These are phyloP conservation scores for Odocoileus virginianus DNA, from an alignment of 2,113 vertebrate genomes.

Conservation along the genomic window DNA sequence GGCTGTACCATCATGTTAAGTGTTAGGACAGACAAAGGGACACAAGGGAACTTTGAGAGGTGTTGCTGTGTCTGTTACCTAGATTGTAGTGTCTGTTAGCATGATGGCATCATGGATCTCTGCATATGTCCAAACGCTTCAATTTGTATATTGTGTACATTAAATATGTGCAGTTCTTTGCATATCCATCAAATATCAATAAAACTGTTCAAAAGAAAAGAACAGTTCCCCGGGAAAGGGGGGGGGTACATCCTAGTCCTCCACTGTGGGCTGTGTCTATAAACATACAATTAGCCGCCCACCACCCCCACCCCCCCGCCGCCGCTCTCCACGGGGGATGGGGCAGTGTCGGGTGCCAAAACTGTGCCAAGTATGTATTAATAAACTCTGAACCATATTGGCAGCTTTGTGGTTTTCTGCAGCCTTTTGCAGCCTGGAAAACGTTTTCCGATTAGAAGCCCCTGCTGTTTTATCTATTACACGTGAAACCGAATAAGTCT, in stretches of 20 bases:
- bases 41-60: background rate
- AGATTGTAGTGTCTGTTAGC: background rate
- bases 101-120: background rate
- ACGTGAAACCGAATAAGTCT: conserved; percentile 47
- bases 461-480: conserved; percentile 64
- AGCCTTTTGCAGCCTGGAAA: conserved; percentile 56
- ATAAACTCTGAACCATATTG: conserved; percentile 36
- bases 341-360: background rate
- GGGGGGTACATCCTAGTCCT: accelerated
- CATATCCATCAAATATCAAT: background rate
- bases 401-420: conserved; percentile 41
- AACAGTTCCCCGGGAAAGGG: background rate
- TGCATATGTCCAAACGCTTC: background rate
- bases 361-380: conserved; percentile 35
- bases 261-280: background rate
- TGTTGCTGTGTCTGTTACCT: too few species aligned
- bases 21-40: background rate
- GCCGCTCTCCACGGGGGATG: accelerated
- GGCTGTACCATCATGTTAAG: background rate
- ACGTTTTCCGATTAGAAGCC: conserved; percentile 32
- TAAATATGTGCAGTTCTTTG: background rate
- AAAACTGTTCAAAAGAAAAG: background rate
- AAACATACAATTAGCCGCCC: background rate
- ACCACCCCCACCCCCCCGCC: accelerated
- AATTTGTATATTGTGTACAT: background rate